Conservation (phyloP, 2,888 invertebrate species). For the Sisyra terminalis region DNA sequence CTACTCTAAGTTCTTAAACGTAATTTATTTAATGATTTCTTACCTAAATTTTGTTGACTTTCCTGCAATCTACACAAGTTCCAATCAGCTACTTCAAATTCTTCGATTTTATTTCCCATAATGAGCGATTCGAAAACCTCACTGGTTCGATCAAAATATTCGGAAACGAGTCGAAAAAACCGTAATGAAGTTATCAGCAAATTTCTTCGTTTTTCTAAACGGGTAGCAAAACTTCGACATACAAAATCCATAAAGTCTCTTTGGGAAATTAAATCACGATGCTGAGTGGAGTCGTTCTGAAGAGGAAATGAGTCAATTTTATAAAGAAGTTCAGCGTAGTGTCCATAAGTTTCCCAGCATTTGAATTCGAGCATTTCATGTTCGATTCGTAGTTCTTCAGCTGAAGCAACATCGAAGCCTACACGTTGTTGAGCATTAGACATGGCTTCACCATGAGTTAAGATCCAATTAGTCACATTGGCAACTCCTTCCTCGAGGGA, state of each 20-base stretch:
- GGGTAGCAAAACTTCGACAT: conserved; percentile 56
- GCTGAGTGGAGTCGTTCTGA: conserved; percentile 24
- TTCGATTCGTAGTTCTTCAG: conserved; percentile 52
- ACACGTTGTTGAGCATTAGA: conserved; percentile 53
- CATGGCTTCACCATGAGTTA: conserved; percentile 58
- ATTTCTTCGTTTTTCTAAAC: conserved; percentile 55
- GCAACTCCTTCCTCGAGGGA: conserved; percentile 44
- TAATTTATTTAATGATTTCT: no score
- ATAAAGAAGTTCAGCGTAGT: conserved; percentile 60
- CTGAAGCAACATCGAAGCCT: conserved; percentile 53
- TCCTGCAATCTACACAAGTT: conserved; percentile 41
- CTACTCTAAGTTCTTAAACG: no score
- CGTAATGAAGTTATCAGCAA: conserved; percentile 56
- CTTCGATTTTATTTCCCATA: conserved; percentile 39
- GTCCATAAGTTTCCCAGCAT: conserved; percentile 63
- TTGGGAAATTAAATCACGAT: conserved; percentile 50
- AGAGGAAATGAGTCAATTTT: conserved; percentile 44
- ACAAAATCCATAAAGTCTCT: conserved; percentile 71
- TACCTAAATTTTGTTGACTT: conserved; percentile 42
- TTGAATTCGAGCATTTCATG: conserved; percentile 61
- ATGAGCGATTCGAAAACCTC: conserved; percentile 49
- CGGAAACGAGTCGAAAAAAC: conserved; percentile 58
- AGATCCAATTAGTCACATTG: conserved; percentile 62
- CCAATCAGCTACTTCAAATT: conserved; percentile 36
- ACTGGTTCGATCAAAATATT: conserved; percentile 50